These are phyloP conservation scores for Hypomesus transpacificus DNA, from an alignment of 2,113 vertebrate species.

Conservation along the genomic window DNA sequence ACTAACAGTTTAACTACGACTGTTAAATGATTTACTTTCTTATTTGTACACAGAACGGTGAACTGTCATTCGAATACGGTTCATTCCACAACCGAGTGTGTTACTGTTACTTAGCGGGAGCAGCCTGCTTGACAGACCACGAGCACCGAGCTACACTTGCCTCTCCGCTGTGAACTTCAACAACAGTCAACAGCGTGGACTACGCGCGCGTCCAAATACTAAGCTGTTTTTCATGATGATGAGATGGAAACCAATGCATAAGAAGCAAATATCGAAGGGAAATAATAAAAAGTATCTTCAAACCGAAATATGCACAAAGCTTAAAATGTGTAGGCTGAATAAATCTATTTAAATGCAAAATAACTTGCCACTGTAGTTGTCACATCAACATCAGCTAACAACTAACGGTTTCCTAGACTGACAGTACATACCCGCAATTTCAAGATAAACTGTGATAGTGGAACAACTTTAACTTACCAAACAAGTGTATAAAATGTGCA, in stretches of 20 bases:
- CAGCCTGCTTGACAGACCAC: constrained; percentile 35
- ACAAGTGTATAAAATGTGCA: constrained; percentile 88
- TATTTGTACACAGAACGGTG: too few species aligned
- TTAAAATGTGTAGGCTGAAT: too few species aligned
- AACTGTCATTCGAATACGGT: not conserved
- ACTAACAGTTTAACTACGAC: too few species aligned
- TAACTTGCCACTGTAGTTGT: too few species aligned
- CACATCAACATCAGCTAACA: constrained; percentile 12
- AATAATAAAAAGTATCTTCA: too few species aligned
- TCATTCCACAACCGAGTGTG: not conserved
- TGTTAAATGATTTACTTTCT: too few species aligned
- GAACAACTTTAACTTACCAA: constrained; percentile 87
- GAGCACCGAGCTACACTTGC: constrained; percentile 53
- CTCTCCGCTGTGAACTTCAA: constrained; percentile 60
- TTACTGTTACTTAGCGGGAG: too few species aligned
- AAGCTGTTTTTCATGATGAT: too few species aligned
- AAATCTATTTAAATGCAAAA: too few species aligned
- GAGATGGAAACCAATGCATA: too few species aligned
- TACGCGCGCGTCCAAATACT: not conserved
- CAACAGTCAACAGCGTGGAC: constrained; percentile 43
- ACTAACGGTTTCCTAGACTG: constrained; percentile 23
- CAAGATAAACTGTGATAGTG: constrained; percentile 26
- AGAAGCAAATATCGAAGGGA: too few species aligned
- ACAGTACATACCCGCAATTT: constrained; percentile 54
- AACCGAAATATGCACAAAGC: too few species aligned